Evolutionary conservation across 2,113 vertebrate genomes (phyloP).

Genomic region (Dicrurus megarhynchus): DNA sequence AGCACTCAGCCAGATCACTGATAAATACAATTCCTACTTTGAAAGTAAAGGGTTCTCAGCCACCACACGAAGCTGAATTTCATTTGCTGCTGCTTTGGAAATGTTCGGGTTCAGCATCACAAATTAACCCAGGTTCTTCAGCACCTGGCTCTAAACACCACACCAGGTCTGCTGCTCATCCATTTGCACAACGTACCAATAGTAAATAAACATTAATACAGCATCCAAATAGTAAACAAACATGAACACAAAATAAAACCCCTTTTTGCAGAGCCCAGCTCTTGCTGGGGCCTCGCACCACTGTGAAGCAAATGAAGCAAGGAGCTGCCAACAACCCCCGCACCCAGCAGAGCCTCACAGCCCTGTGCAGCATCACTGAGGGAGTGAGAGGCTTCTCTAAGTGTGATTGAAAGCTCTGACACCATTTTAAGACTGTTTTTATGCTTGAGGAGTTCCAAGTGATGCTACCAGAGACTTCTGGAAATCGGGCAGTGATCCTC

Average conservation of each 20-base stretch:
- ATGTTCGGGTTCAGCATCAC: fast-evolving
- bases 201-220: background rate
- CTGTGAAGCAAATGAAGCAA: background rate
- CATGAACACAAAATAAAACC: fast-evolving
- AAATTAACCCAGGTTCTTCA: background rate
- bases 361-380: background rate
- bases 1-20: background rate
- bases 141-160: background rate
- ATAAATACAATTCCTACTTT: fast-evolving
- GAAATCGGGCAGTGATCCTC: background rate
- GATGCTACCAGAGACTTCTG: background rate
- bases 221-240: background rate
- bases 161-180: background rate
- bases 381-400: background rate
- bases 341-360: background rate
- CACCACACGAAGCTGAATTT: too few species aligned
- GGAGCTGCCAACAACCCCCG: background rate
- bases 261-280: background rate
- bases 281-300: background rate
- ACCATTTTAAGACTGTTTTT: background rate
- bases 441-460: background rate
- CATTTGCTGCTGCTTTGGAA: background rate
- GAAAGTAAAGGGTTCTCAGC: background rate
- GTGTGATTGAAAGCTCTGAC: background rate
- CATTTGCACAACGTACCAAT: fast-evolving